Evolutionary conservation across 2,888 invertebrate genomes (phyloP).

Genomic region (Proisotoma minuta): DNA sequence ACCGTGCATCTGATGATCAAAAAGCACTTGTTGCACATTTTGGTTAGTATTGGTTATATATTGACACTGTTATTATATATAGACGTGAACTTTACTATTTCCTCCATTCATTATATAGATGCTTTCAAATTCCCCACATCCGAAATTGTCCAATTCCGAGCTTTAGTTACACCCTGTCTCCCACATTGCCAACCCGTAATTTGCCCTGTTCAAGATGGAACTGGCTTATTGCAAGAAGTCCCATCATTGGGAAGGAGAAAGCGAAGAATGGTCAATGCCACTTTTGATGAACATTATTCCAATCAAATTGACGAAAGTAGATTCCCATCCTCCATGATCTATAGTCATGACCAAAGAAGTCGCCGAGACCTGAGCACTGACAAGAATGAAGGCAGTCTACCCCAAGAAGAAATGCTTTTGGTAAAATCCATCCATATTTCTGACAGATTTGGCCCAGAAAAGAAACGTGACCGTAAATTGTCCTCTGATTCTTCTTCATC

Average conservation of each 20-base stretch:
- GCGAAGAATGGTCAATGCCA: conserved; percentile 57
- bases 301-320: conserved; percentile 43
- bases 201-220: conserved; percentile 76
- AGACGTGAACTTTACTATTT: too few species aligned
- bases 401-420: conserved; percentile 70
- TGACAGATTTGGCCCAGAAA: conserved; percentile 83
- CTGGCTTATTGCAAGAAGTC: conserved; percentile 75
- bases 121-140: conserved; percentile 95
- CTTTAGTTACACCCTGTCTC: conserved; percentile 91
- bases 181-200: conserved; percentile 87
- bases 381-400: conserved; percentile 32
- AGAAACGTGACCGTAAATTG: conserved; percentile 50
- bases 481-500: conserved; percentile 12
- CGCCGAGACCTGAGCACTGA: conserved; percentile 42
- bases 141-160: conserved; percentile 90
- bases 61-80: too few species aligned
- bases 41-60: too few species aligned
- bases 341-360: conserved; percentile 29
- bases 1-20: conserved; percentile 64
- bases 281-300: conserved; percentile 30
- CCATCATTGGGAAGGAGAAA: conserved; percentile 78
- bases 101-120: too few species aligned
- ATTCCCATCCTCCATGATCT: conserved; percentile 20
- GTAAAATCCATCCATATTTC: conserved; percentile 89
- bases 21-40: conserved; percentile 72